Evolutionary conservation across 2,113 vertebrate species (phyloP), one percentile per base, ranked within the genome.

Genomic region (Prionailurus bengalensis): DNA sequence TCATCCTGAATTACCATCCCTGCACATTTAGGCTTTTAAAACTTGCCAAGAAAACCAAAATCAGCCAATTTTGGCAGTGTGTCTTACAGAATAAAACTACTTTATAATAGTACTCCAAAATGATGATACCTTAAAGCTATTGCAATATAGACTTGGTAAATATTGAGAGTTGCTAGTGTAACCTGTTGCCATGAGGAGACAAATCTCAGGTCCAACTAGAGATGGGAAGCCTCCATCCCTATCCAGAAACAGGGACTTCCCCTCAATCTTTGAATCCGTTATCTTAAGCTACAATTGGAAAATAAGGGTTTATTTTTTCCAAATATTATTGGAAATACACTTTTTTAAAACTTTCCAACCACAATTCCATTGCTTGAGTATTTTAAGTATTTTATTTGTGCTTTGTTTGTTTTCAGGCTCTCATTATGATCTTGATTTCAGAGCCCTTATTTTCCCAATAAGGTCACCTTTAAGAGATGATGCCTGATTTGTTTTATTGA

Each of bases 311-410:
- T 45, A 19, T 68, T 25, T 90, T 84, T 33, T 61, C 68, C 6
- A 79, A 68, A 48, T 76, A 36, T n/a, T 21, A 74, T 5, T 81
- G n/a, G 48, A 88, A 88, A 68, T 53, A 55, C 0, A 65, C 29
- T 68, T 97, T 95, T 97, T 92, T 92, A n/a, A 73, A 68, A 25
- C 12, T 82, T 83, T 31, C 76, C 55, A 93, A 25, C 23, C 29
- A 71, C 17, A 76, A 13, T 58, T 70, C 5, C 29, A 86, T 65
- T 90, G 27, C 39, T 6, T 94, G 65, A 65, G 11, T 63, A 86
- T 73, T 89, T 79, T 51, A 73, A 51, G 11, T 63, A 31, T 85
- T 91, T 70, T 89, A 48, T 76, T 48, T 81, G 10, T 45, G 5
- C 31, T 58, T 48, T 83, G 5, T 68, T 89, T 81, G 13, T 82